Base-by-base conservation (phyloP, 2,888 invertebrate species). In the Byasa hedistus region DNA sequence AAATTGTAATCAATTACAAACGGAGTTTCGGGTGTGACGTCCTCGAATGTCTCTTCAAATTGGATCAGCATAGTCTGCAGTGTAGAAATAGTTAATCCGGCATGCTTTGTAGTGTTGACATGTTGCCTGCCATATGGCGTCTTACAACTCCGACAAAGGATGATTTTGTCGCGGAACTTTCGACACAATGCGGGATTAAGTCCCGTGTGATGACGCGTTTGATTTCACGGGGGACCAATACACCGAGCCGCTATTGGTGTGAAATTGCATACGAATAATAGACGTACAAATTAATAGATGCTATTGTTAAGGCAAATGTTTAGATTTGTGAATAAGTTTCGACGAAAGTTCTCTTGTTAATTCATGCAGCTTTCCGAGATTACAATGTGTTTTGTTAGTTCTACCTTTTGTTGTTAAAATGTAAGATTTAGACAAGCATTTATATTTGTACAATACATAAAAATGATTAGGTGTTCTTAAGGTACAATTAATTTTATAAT, bases 111-210 rank as follows among this genome's bases (percentile, higher is more conserved):
- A 66, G 57, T 69, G 72, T 72, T 75, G 70, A 72, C 71, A 69
- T 73, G 71, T 72, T n/a, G n/a, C n/a, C n/a, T 72, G 81, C 87
- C 89, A 90, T 89, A 89, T 91, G 90, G 81, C 86, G 83, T 86
- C 88, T 88, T 85, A 75, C 64, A 71, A 66, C 66, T 66, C 75
- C 76, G 76, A 84, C 83, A 85, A 85, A 81, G 74, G 74, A 78
- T 73, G 79, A 79, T 83, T 67, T 67, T 81, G 75, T 76, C 79
- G 75, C 73, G 74, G 73, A 73, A 71, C 74, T 71, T 73, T 69
- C 71, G 52, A 68, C 72, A 88, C 87, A 90, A 89, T 87, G 70
- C 72, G n/a, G 73, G 81, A 82, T 80, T 85, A 79, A 80, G 78
- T 78, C 73, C 73, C 78, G 76, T 83, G 81, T 80, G 86, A 85